Base-by-base conservation (phyloP, 2,797 vertebrate genomes). In the Acanthornis magna region DNA sequence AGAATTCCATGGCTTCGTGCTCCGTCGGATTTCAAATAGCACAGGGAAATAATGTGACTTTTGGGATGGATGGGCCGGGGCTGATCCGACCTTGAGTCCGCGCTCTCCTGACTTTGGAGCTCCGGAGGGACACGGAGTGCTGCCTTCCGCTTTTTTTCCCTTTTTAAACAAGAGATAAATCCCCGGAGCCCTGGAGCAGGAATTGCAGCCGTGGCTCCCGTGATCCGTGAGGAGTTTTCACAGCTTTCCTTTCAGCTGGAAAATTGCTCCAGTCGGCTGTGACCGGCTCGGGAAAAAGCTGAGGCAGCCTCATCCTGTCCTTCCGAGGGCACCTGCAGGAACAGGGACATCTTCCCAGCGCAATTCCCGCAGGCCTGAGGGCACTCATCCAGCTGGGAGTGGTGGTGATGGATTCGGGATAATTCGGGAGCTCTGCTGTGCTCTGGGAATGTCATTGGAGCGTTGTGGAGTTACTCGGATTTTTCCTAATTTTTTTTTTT, bases 51-150 rank as follows among this genome's bases (percentile, higher is more conserved):
- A 32, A 73, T 34, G 51, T 68, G 53, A 72, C 5, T 70, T 75
- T 42, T 63, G 62, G 95, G 43, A 42, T 76, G 91, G 92, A 80
- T 87, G 78, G 84, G 60, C 7, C 16, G 40, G 47, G 87, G 68
- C 75, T 70, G 71, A 88, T 70, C 84, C 9, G 51, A 84, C 81
- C 95, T 74, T 89, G 91, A 93, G 85, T 32, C 93, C 75, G 61
- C 68, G 50, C 73, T 84, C 90, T 77, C 40, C 85, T 79, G 94
- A 73, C 88, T 93, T 88, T 91, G 86, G 40, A 30, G 11, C 75
- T 92, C 81, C 23, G 7, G 15, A 82, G 65, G 72, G 87, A 92
- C 85, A 42, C 20, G 65, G 67, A 3, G 4, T 22, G 10, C 13
- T 63, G 50, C 47, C 53, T 70, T 29, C 55, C 27, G 58, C 5